Conservation (phyloP, 2,113 vertebrate genomes). For the Patagioenas fasciata region DNA sequence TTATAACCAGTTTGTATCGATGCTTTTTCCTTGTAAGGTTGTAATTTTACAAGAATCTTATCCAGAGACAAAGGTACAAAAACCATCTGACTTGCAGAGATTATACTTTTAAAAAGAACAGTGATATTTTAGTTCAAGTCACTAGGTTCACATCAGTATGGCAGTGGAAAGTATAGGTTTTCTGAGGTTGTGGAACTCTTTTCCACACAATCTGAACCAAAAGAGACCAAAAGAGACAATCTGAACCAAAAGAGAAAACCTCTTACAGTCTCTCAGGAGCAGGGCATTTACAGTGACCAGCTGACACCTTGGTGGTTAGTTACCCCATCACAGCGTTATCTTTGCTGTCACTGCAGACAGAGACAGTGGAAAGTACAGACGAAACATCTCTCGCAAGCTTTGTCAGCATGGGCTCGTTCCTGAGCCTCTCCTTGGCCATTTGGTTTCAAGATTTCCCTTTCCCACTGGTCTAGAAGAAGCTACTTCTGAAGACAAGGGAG, state of each 20-base stretch:
- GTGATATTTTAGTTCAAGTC: background rate
- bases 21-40: background rate
- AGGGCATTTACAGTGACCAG: background rate
- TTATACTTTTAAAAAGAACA: background rate
- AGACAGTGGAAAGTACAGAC: background rate
- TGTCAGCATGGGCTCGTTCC: rapidly evolving
- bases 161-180: background rate
- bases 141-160: background rate
- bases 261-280: background rate
- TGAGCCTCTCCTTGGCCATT: background rate
- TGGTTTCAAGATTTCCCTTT: background rate
- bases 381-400: background rate
- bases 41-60: background rate
- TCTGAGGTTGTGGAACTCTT: background rate
- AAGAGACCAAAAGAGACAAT: background rate
- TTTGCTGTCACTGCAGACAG: background rate
- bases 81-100: background rate
- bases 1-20: background rate
- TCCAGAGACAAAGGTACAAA: background rate
- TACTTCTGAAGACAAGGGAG: background rate
- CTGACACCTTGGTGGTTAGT: background rate
- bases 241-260: background rate
- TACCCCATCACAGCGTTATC: background rate
- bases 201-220: background rate
- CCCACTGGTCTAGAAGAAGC: background rate